Base-by-base conservation (phyloP, 2,888 invertebrate species). In the Branchipolynoe longqiensis region DNA sequence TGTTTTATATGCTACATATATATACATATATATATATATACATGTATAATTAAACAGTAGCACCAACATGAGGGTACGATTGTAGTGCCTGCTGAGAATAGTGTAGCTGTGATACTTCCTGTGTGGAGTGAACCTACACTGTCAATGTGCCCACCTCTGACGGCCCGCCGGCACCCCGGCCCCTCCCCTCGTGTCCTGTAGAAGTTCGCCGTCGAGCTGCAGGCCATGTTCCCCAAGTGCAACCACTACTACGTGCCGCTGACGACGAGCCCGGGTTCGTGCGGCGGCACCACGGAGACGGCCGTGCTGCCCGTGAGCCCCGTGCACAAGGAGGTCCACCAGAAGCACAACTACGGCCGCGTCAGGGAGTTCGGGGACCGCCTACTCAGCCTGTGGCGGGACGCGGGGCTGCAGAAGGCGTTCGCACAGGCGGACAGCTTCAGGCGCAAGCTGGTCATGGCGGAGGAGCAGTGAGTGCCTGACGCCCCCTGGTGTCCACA, bases 381-480 rank as follows among this genome's bases (percentile, higher is more conserved):
- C 62, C 86, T 91, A 82, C 87, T 89, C 82, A 62, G 87, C 25
- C 87, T 92, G 73, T 91, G 91, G 91, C 88, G 85, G 6, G 91
- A 92, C 87, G 73, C 84, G 0, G 90, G 90, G 6, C 88, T 91
- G 25, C 90, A 91, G 87, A 59, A 86, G 54, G 89, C 91, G 86
- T 91, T 88, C 82, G 88, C 87, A 31, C 87, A 86, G 28, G 84
- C 90, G 25, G 84, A 88, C 18, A 88, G 87, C 58, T 90, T 89
- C 38, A 81, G 82, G 78, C 85, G 69, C 18, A 86, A 89, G 12
- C 88, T 91, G 36, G 86, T 89, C 33, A 86, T 88, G 8, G 90
- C 90, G 28, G 89, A 90, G 83, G 87, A 90, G 73, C 91, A 91
- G 92, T 92, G 87, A 90, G 92, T 54, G 6, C 25, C 48, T 48